Evolutionary conservation across 2,113 vertebrate genomes (phyloP).

Genomic region (Perca flavescens): DNA sequence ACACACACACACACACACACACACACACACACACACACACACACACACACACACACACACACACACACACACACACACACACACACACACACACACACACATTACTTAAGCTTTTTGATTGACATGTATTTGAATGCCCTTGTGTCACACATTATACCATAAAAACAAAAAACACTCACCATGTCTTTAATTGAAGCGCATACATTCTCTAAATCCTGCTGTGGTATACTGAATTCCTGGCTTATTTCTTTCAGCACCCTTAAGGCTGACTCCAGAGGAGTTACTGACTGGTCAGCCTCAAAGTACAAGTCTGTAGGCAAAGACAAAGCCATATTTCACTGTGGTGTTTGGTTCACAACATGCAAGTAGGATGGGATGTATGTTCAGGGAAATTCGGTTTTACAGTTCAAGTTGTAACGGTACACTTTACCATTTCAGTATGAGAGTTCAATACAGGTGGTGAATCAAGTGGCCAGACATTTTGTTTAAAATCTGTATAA

Average conservation of each 20-base stretch:
- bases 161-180: constrained; percentile 75
- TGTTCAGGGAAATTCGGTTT: neutral
- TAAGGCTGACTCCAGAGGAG: constrained; percentile 90
- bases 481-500: neutral
- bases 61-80: too few relatives aligned
- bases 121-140: neutral
- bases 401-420: neutral
- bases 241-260: constrained; percentile 84
- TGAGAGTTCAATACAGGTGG: neutral
- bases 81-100: too few relatives aligned
- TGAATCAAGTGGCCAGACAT: neutral
- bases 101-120: neutral
- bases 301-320: constrained; percentile 83
- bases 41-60: too few relatives aligned
- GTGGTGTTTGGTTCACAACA: neutral
- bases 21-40: neutral
- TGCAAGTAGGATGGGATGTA: neutral
- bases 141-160: neutral
- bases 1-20: neutral
- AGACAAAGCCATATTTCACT: constrained; percentile 13
- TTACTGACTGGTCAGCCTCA: constrained; percentile 81
- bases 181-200: constrained; percentile 82
- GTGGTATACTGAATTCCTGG: constrained; percentile 75
- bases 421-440: neutral
- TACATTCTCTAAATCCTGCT: constrained; percentile 73